Evolutionary conservation across 1,140 invertebrate species (phyloP), one percentile per base, ranked within the genome.

Genomic region (Ectropis grisescens): DNA sequence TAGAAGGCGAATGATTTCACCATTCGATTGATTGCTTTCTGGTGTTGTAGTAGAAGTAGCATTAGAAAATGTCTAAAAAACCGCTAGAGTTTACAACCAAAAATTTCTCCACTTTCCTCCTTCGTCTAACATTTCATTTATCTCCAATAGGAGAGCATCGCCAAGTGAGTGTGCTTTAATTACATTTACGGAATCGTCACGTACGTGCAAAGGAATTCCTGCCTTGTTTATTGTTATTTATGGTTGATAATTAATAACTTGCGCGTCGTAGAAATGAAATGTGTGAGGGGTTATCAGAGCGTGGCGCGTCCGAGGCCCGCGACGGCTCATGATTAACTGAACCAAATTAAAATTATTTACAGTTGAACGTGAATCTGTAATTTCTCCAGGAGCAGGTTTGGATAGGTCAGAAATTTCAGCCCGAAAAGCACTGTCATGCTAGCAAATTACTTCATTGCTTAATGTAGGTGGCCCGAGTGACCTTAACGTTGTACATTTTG

Each of bases 321-420:
- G 60, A 58, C 51, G 62, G 42, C 47, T 58, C 37, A 41, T 58
- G 55, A 70, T 45, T 66, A 68, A 70, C 62, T 70, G 53, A 66
- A 65, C 60, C 53, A 43, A 70, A 70, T 70, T 69, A 66, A 49
- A 58, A 58, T 61, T 54, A 65, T 56, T 65, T 69, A 57, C 58
- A 52, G 56, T 68, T 58, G 27, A 47, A 37, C 60, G 35, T 59
- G 64, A 56, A 56, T 61, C 47, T 29, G 33, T 61, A 48, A 58
- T 58, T 55, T 59, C 47, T 46, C 41, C 34, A 42, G 22, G 38
- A 41, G 40, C 19, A 15, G n/a, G 33, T 13, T 28, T 12, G 5
- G n/a, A n/a, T n/a, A n/a, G n/a, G n/a, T n/a, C n/a, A n/a, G n/a
- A n/a, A n/a, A n/a, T n/a, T n/a, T n/a, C n/a, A n/a, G n/a, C n/a